Conservation (phyloP, 2,888 invertebrate genomes). For the Oxytorus armatus region DNA sequence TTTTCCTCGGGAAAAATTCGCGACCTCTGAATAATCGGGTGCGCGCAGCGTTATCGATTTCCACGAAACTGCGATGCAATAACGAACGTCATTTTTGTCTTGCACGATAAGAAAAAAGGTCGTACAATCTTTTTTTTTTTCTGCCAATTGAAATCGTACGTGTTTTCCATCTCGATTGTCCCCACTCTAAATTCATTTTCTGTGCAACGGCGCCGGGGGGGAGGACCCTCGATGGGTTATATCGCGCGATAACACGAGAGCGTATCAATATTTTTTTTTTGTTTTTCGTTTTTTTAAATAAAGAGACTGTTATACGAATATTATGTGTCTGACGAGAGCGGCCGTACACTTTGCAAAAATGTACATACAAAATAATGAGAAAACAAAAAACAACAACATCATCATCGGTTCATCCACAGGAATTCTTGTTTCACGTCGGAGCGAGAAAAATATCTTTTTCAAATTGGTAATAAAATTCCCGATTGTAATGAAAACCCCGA, state of each 20-base stretch:
- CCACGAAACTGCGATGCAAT: conserved; percentile 47
- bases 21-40: not conserved
- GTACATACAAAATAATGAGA: too few species aligned
- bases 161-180: not conserved
- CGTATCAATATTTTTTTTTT: not conserved
- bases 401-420: too few species aligned
- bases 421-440: not conserved
- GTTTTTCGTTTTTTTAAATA: not conserved
- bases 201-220: not conserved
- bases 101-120: not conserved
- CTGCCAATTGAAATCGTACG: not conserved
- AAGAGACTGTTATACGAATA: not conserved
- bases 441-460: too few species aligned
- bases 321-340: too few species aligned
- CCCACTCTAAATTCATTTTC: not conserved
- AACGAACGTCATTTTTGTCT: conserved; percentile 8
- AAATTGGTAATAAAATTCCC: too few species aligned
- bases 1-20: not conserved
- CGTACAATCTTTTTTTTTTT: not conserved
- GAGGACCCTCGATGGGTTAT: not conserved
- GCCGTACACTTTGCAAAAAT: too few species aligned
- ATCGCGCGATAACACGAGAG: not conserved
- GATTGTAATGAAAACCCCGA: too few species aligned
- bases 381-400: too few species aligned
- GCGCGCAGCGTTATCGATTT: conserved; percentile 57